These are phyloP conservation scores for Laspeyria flexula DNA, from an alignment of 2,888 invertebrate genomes.

Conservation along the genomic window DNA sequence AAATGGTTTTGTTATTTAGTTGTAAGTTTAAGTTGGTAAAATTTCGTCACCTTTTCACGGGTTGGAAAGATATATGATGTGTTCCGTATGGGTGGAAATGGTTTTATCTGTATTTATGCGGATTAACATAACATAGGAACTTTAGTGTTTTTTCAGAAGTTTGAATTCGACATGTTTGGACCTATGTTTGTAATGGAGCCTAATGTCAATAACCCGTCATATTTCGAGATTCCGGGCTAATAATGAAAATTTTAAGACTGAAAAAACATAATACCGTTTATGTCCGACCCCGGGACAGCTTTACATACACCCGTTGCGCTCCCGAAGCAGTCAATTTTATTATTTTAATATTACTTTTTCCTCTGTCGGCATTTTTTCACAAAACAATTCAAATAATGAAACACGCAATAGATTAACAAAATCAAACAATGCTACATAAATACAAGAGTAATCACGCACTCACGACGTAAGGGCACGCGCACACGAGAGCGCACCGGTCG, in stretches of 20 bases:
- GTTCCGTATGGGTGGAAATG: conserved; percentile 36
- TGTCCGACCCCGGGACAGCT: too few species aligned
- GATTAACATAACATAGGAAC: conserved; percentile 11
- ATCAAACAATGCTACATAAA: conserved; percentile 44
- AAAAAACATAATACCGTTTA: too few species aligned
- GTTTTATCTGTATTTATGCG: conserved; percentile 24
- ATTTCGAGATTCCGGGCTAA: too few species aligned
- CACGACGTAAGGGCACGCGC: conserved; percentile 71
- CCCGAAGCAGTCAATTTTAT: too few species aligned
- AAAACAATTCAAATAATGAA: conserved; percentile 15
- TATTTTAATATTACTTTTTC: background rate
- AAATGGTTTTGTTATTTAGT: background rate
- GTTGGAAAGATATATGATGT: conserved; percentile 40
- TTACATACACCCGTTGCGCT: too few species aligned
- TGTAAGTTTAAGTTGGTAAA: conserved; percentile 18
- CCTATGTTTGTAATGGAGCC: too few species aligned
- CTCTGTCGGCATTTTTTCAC: conserved; percentile 1
- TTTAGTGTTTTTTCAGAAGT: too few species aligned
- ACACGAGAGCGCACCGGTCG: conserved; percentile 67
- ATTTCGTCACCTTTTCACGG: conserved; percentile 24
- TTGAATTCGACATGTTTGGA: too few species aligned
- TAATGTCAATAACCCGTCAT: too few species aligned
- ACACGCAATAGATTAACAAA: conserved; percentile 40
- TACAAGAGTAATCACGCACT: conserved; percentile 55
- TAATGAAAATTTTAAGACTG: too few species aligned